Evolutionary conservation across 2,797 vertebrate species (phyloP), one percentile per base, ranked within the genome.

Genomic region (Eupleurogrammus muticus): DNA sequence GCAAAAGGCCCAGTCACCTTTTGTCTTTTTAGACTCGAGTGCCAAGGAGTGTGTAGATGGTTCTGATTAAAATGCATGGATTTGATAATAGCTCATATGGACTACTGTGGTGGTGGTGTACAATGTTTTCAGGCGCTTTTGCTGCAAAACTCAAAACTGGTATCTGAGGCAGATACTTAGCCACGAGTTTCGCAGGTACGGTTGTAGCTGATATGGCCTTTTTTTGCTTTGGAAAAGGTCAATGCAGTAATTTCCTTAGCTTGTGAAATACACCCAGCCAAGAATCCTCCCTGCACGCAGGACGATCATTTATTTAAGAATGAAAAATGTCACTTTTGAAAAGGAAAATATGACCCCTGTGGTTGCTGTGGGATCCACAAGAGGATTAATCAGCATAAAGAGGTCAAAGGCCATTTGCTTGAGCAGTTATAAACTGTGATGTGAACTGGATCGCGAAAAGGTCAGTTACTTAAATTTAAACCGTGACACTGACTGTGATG

Each of bases 1-100:
- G 51, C 28, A 44, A 61, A 66, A 66, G 5, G 13, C 40, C 16
- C 34, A 32, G 7, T 38, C 38, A 23, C 48, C 16, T 61, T 75
- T n/a, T 63, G 16, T 77, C 35, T 38, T 38, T 66, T 51, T 8
- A 48, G 38, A 47, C 17, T 20, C 46, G 5, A 56, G 23, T 14
- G 24, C 32, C 21, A 61, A 53, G 23, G 44, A 3, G 17, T 42
- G 14, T 59, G 54, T 23, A 21, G 19, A 49, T 60, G 24, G 46
- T 58, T 21, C 24, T 40, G 48, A 2, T 14, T 35, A 12, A 11
- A 50, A 36, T n/a, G 8, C 55, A 68, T 64, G 23, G 4, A 75
- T 65, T 7, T 47, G 23, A 51, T 44, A 42, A n/a, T 42, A 21
- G 47, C 46, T 51, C 49, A 72, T 44, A 44, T 28, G 28, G 28